These are phyloP conservation scores for Anarrhichthys ocellatus DNA, from an alignment of 2,113 vertebrate species.

Conservation along the genomic window DNA sequence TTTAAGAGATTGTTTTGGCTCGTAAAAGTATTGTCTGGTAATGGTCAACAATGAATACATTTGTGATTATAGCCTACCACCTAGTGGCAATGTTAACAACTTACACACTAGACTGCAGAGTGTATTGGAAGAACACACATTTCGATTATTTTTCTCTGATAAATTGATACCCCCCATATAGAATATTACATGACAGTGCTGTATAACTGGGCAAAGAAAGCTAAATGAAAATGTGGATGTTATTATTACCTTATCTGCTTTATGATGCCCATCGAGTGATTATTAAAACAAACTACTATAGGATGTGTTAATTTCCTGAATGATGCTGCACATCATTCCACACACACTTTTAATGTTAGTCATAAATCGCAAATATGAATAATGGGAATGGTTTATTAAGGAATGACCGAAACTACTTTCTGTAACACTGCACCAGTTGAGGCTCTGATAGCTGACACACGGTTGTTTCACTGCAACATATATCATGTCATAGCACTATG, in stretches of 20 bases:
- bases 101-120: neutral
- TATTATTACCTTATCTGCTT: too few relatives aligned
- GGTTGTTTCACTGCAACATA: neutral
- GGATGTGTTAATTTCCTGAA: neutral
- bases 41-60: neutral
- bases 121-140: neutral
- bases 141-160: neutral
- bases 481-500: neutral
- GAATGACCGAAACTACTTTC: neutral
- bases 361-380: neutral
- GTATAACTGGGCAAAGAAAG: neutral
- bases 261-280: too few relatives aligned
- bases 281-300: neutral
- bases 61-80: conserved; percentile 58
- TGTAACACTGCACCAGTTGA: neutral
- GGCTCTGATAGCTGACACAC: neutral
- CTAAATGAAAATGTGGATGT: neutral
- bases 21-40: neutral
- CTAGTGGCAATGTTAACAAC: conserved; percentile 57
- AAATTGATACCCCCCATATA: neutral
- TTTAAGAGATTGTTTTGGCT: neutral
- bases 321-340: neutral
- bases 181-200: neutral
- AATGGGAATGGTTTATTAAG: neutral
- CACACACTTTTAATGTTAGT: neutral